Base-by-base conservation (phyloP, 2,888 invertebrate genomes). In the Cephus runcator region DNA sequence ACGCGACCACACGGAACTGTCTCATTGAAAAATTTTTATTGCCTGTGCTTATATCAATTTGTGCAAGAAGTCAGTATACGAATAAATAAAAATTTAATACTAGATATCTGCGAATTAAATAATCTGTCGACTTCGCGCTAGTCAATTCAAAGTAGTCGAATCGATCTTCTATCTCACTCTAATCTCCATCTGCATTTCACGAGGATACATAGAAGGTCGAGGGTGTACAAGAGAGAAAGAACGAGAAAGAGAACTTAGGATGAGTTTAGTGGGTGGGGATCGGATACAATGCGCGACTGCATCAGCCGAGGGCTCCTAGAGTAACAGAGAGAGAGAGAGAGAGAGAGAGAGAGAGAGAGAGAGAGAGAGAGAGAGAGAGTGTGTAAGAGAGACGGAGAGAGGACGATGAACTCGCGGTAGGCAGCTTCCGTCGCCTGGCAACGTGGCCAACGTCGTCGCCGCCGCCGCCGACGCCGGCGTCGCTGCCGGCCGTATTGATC, bases 331-430 rank as follows among this genome's bases (percentile, higher is more conserved):
- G 88, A 87, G 88, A 90, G 88, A 92, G 88, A 84, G 80, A 83
- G 84, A 76, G 77, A 73, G 69, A 83, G 82, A 81, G 81, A 83
- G 88, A 89, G 92, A 89, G 69, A 83, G 82, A 81, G 81, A 83
- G 88, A 89, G 92, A 89, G 80, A 83, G 84, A 76, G 77, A 73
- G 69, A 83, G 82, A 81, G 81, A 83, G 88, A 88, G 92, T 88
- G 88, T 92, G 89, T 83, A 83, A 84, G 80, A 83, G 84, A 76
- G 77, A 73, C 73, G 83, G 82, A 81, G 81, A 83, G 88, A 89
- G 92, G 92, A 89, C 92, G 92, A 92, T 90, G 91, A 90, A 90
- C 90, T 86, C 90, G 88, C 88, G 86, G 93, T 93, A 93, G 94
- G 91, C 90, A 90, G 91, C 91, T 90, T 91, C 90, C 92, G 92